Evolutionary conservation across 2,113 vertebrate species (phyloP).

Genomic region (Elaphurus davidianus): DNA sequence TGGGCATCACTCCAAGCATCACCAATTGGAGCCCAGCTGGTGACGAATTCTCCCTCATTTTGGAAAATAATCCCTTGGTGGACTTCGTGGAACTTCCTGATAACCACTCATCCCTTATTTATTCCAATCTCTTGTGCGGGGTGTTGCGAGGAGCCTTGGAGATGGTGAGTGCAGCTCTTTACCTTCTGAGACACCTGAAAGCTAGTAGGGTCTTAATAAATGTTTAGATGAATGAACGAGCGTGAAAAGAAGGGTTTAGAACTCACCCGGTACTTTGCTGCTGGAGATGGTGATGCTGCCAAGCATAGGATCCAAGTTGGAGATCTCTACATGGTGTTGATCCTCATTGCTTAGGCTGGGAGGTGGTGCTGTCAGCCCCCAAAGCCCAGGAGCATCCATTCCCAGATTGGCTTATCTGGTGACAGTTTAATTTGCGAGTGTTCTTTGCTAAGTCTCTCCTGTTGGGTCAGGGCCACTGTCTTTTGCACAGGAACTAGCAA

Average conservation of each 20-base stretch:
- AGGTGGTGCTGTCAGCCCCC: not conserved
- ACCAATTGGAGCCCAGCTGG: constrained; percentile 99
- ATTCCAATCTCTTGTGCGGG: constrained; percentile 96
- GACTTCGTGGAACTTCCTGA: constrained; percentile 99
- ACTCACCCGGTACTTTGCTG: not conserved
- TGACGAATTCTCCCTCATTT: constrained; percentile 97
- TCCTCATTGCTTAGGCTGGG: not conserved
- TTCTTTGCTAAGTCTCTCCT: not conserved
- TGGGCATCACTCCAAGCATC: constrained; percentile 96
- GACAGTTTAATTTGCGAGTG: not conserved
- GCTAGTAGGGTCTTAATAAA: not conserved
- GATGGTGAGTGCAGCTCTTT: constrained; percentile 87
- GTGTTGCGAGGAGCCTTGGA: constrained; percentile 96
- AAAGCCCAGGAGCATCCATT: not conserved
- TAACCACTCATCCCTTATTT: constrained; percentile 95
- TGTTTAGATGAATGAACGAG: not conserved
- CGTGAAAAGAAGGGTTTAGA: not conserved
- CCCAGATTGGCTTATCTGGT: not conserved
- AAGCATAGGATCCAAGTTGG: not conserved
- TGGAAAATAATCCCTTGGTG: constrained; percentile 97
- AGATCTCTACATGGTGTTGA: not conserved
- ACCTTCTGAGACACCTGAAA: not conserved
- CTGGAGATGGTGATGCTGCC: not conserved
- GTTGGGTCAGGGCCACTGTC: not conserved
- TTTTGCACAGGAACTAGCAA: not conserved